These are phyloP conservation scores for Equus quagga DNA, from an alignment of 2,113 vertebrate species.

Conservation along the genomic window DNA sequence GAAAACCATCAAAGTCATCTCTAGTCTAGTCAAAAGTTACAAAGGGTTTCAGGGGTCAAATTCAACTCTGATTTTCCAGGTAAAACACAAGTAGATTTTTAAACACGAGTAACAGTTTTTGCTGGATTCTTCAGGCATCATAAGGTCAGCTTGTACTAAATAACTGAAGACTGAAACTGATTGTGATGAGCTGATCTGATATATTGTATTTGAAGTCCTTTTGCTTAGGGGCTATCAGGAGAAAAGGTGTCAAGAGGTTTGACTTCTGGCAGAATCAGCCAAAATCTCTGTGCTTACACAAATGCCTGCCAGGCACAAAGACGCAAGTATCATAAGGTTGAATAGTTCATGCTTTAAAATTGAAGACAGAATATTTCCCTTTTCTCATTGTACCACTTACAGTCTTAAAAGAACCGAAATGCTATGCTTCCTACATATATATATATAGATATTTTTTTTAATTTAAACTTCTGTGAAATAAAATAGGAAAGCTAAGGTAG, in stretches of 20 bases:
- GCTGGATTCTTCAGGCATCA: neutral
- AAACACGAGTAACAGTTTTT: neutral
- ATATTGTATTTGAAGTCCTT: neutral
- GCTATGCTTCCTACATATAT: neutral
- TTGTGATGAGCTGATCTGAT: conserved; percentile 36
- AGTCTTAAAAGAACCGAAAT: neutral
- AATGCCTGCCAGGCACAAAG: neutral
- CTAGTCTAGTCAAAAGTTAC: neutral
- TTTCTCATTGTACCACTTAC: neutral
- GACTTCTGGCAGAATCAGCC: neutral
- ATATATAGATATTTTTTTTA: neutral
- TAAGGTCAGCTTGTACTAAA: conserved; percentile 12
- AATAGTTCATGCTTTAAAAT: conserved; percentile 28
- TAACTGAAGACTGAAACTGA: conserved; percentile 42
- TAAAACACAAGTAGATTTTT: conserved; percentile 8
- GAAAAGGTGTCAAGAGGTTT: conserved; percentile 32
- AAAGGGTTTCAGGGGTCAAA: neutral
- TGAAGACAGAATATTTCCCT: neutral
- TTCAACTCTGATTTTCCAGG: conserved; percentile 38
- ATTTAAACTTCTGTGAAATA: conserved; percentile 23
- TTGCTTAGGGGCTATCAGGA: conserved; percentile 15
- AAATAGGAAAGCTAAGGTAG: conserved; percentile 37
- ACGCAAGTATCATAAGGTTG: neutral
- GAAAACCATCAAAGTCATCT: conserved; percentile 2
- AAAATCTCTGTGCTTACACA: neutral